A percentile compares a stretch with the other conserved stretches of the same genome.
Conservation (phyloP, 2,797 vertebrate genomes). For the Coccyzus lansbergi region DNA sequence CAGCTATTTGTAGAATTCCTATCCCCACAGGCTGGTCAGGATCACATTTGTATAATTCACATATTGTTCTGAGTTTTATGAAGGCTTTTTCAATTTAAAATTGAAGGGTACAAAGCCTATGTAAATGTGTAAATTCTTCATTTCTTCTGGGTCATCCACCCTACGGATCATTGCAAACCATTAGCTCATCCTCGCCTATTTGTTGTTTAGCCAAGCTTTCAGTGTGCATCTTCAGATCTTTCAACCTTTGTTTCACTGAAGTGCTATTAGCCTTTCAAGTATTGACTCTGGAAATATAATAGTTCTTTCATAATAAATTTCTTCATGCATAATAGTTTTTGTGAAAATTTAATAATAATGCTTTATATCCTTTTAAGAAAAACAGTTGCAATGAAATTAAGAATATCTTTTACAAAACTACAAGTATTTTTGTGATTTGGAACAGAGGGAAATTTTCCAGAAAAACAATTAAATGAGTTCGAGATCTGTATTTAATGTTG, state of each 20-base stretch:
- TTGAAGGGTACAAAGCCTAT: neutral
- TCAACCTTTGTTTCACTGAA: conserved; percentile 20
- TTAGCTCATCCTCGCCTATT: conserved; percentile 10
- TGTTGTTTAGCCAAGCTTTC: conserved; percentile 37
- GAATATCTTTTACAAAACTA: neutral
- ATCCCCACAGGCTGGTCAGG: neutral
- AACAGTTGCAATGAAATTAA: neutral
- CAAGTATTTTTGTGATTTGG: neutral
- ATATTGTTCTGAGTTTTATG: neutral
- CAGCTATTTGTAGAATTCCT: neutral
- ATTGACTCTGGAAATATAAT: conserved; percentile 38
- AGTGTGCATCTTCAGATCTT: conserved; percentile 1
- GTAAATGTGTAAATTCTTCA: neutral
- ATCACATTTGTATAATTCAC: neutral
- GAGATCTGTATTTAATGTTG: neutral
- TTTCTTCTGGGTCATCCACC: neutral
- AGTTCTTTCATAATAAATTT: conserved; percentile 38
- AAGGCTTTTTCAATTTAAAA: neutral
- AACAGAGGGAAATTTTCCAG: conserved; percentile 36
- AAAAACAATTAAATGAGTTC: conserved; percentile 20
- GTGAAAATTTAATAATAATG: conserved; percentile 35
- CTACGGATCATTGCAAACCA: neutral
- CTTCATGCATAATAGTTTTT: neutral
- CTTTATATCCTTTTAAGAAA: conserved; percentile 36
- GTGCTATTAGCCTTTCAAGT: conserved; percentile 11